Conservation (phyloP, 2,888 invertebrate species). For the Diarsia mendica region DNA sequence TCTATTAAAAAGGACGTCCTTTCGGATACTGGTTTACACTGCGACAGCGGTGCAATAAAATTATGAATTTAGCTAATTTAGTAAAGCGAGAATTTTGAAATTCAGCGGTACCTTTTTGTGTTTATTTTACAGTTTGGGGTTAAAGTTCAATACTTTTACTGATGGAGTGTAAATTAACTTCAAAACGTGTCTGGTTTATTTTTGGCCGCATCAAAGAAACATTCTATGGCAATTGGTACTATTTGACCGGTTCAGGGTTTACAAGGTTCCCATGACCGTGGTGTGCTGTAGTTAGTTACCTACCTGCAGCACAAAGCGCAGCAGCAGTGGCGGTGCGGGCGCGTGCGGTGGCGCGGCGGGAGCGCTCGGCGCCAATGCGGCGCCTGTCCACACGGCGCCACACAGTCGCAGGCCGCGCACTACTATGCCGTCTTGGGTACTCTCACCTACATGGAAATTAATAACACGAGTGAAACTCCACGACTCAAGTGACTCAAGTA, state of each 20-base stretch:
- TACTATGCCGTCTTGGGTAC: conserved; percentile 57
- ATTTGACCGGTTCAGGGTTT: no score
- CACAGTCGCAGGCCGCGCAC: conserved; percentile 76
- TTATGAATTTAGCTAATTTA: not conserved
- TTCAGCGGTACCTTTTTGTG: not conserved
- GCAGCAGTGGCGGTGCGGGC: conserved; percentile 80
- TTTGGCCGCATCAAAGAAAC: no score
- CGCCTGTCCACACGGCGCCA: conserved; percentile 76
- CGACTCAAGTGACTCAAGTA: no score
- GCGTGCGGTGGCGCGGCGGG: conserved; percentile 71
- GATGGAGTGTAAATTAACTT: no score
- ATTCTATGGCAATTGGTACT: no score
- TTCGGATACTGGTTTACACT: not conserved
- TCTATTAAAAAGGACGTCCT: not conserved
- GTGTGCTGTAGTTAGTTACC: conserved; percentile 51
- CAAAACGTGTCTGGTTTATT: no score
- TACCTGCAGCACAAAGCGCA: conserved; percentile 72
- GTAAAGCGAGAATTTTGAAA: not conserved
- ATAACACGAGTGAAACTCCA: not conserved
- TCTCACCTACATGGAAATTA: conserved; percentile 26
- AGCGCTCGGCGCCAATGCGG: conserved; percentile 66
- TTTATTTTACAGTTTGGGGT: no score
- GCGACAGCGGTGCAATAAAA: not conserved
- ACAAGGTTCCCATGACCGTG: no score
- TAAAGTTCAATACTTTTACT: no score